A percentile compares a stretch with the other conserved stretches of the same genome.
These are phyloP conservation scores for Sparus aurata DNA, from an alignment of 2,797 vertebrate genomes.

Conservation along the genomic window DNA sequence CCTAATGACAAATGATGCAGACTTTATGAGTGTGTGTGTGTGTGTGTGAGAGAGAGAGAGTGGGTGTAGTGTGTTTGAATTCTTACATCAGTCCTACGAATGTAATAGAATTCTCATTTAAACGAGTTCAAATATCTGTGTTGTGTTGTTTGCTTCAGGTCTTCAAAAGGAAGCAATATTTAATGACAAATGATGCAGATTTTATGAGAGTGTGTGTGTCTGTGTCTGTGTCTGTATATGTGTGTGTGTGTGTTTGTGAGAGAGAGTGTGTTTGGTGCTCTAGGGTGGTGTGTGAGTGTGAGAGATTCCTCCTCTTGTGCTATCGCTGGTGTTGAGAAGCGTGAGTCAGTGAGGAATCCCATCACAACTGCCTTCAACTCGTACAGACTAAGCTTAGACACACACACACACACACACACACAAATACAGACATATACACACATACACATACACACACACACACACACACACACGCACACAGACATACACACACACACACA, in stretches of 20 bases:
- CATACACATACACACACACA: conserved; percentile 29
- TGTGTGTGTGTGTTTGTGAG: conserved; percentile 2
- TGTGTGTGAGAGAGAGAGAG: background rate
- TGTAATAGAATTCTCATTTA: background rate
- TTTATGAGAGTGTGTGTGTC: background rate
- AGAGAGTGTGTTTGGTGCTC: too few species aligned
- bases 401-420: background rate
- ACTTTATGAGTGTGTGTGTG: background rate
- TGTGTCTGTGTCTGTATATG: conserved; percentile 7
- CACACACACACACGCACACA: conserved; percentile 41
- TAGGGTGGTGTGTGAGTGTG: conserved; percentile 1
- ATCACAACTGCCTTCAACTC: too few species aligned
- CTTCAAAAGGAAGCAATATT: background rate
- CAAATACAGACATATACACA: too few species aligned
- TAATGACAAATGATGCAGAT: background rate
- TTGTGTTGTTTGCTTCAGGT: too few species aligned
- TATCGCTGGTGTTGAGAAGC: conserved; percentile 6
- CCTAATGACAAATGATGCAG: background rate
- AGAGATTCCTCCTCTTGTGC: conserved; percentile 43
- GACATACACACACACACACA: conserved; percentile 20
- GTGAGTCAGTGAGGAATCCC: too few species aligned
- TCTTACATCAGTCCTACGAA: background rate
- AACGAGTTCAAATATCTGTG: background rate
- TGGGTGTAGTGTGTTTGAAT: background rate
- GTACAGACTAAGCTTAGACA: too few species aligned